Base-by-base conservation (phyloP, 1,140 invertebrate genomes). In the Drosophila subobscura region DNA sequence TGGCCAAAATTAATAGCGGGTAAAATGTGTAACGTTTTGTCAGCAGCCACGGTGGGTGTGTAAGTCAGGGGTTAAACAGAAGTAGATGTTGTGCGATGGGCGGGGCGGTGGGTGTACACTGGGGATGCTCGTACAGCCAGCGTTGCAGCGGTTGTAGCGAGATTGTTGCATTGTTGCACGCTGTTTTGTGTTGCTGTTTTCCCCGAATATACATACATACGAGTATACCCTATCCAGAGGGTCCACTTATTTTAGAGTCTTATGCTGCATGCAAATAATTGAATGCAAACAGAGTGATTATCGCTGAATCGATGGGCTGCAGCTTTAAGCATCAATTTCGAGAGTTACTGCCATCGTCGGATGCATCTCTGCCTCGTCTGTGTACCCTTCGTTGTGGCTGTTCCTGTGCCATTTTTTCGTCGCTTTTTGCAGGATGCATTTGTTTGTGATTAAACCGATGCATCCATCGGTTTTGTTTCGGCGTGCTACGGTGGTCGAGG, bases 11-110 rank as follows among this genome's bases (percentile, higher is more conserved):
- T 86, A 86, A 85, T 85, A 86, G 80, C 73, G 73, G 54, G 54
- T 57, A 74, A 86, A 85, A 77, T 77, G 77, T 85, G 64, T 77
- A 86, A 63, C 81, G 42, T 65, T 80, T 86, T 86, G 72, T 86
- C 77, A 77, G 79, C 79, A 80, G 72, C 65, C 59, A 55, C 42
- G 40, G 10, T 23, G 2, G 27, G 3, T 12, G 33, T 37, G 33
- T 12, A 37, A 12, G 33, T 37, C 33, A 37, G 33, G 33, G 33
- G 33, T 37, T 37, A 37, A 37, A 12, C 33, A 37, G 29, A 10
- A 33, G 29, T 33, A 10, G 29, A 33, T 33, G 29, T 23, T 27
- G 27, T n/a, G 27, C 16, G 12, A 12, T 12, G 4, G 0, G 16
- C 16, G 27, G 44, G 37, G 25, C 25, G 6, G 8, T 47, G 25